These are phyloP conservation scores for Carollia perspicillata DNA, from an alignment of 2,113 vertebrate genomes.

Conservation along the genomic window DNA sequence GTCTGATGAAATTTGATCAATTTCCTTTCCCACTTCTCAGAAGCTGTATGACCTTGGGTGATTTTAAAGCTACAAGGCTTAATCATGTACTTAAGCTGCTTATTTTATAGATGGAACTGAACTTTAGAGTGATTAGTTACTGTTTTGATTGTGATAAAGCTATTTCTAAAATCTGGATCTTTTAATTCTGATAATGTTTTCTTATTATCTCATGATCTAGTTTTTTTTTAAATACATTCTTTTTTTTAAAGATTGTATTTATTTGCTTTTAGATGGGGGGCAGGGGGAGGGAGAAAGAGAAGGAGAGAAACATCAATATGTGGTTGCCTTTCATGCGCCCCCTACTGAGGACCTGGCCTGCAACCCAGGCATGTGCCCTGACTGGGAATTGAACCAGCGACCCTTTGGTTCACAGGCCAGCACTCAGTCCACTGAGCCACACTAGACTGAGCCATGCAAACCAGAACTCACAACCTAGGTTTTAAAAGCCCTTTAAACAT, in stretches of 20 bases:
- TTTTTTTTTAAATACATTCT: not conserved
- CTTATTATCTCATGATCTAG: not conserved
- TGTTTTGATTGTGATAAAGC: not conserved
- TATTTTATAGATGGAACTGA: not conserved
- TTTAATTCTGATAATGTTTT: not conserved
- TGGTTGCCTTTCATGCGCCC: too few species aligned
- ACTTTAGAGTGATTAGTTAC: not conserved
- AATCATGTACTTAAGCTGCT: not conserved
- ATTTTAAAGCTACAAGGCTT: not conserved
- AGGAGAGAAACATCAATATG: too few species aligned
- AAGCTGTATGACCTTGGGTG: not conserved
- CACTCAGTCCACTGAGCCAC: too few species aligned
- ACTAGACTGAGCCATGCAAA: too few species aligned
- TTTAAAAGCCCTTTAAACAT: not conserved
- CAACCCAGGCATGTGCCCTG: too few species aligned
- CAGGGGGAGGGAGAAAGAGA: too few species aligned
- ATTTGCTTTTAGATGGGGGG: too few species aligned
- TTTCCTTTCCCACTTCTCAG: not conserved
- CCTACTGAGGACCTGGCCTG: too few species aligned
- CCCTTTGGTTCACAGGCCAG: too few species aligned
- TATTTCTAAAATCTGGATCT: not conserved
- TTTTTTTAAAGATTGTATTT: too few species aligned
- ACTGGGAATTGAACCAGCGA: too few species aligned
- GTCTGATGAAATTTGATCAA: not conserved
- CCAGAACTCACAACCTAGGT: not conserved